A percentile compares a stretch with the other conserved stretches of the same genome.
phyloP scores from a whole-genome alignment of 2,888 invertebrate genomes.

The Ormia ochracea region DNA sequence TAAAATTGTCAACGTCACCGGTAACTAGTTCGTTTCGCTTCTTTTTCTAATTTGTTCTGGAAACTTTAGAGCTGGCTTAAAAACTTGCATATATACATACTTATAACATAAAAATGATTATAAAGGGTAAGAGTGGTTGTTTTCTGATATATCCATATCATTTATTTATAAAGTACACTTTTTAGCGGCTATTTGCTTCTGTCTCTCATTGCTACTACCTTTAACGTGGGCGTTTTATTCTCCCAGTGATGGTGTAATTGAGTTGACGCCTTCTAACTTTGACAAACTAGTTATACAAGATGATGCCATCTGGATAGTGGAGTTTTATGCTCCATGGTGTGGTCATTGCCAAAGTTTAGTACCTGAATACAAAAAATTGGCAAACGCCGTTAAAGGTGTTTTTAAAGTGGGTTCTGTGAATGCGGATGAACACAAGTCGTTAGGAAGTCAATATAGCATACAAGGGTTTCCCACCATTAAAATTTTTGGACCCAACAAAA shows the following conservation, averaged over 20 bases:
- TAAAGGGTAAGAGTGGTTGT: constrained; percentile 33
- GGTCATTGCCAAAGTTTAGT: constrained; percentile 93
- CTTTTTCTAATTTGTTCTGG: constrained; percentile 35
- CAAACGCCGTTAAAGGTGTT: constrained; percentile 94
- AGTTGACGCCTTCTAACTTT: constrained; percentile 92
- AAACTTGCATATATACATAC: not conserved
- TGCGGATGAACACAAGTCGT: constrained; percentile 90
- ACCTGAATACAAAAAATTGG: constrained; percentile 95
- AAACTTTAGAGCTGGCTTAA: not conserved
- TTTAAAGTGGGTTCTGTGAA: constrained; percentile 96
- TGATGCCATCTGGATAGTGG: constrained; percentile 95
- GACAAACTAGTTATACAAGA: constrained; percentile 88
- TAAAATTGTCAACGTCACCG: constrained; percentile 56
- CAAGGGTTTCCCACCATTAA: constrained; percentile 97
- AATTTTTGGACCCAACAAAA: constrained; percentile 91
- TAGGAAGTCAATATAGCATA: constrained; percentile 88
- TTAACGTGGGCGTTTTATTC: constrained; percentile 79
- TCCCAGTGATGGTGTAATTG: constrained; percentile 86
- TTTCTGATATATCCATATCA: not conserved
- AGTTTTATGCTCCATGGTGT: constrained; percentile 93
- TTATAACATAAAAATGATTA: constrained; percentile 39
- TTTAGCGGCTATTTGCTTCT: constrained; percentile 5
- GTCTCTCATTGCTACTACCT: constrained; percentile 1
- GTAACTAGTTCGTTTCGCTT: constrained; percentile 8
- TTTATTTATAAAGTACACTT: not conserved